phyloP scores from a whole-genome alignment of 2,888 invertebrate species.

The Boloria selene region DNA sequence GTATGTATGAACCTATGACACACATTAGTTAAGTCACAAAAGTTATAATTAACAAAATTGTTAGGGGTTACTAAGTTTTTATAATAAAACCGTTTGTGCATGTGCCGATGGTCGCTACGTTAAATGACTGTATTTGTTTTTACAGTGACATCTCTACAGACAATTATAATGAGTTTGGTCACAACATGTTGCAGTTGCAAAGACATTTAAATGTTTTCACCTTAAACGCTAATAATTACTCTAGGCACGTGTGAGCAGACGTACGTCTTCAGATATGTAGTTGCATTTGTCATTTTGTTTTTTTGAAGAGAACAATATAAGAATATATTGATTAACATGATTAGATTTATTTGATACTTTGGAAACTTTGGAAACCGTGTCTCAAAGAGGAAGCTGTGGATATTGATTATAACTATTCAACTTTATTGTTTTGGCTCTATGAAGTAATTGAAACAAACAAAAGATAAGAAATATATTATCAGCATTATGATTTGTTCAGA shows the following conservation, averaged over 20 bases:
- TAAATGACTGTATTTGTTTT: constrained; percentile 80
- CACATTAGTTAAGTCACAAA: constrained; percentile 17
- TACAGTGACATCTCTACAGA: constrained; percentile 80
- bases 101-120: constrained; percentile 59
- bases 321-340: not conserved
- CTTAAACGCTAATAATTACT: constrained; percentile 64
- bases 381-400: constrained; percentile 8
- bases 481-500: not conserved
- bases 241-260: constrained; percentile 69
- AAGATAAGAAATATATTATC: not conserved
- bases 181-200: constrained; percentile 76
- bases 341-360: constrained; percentile 14
- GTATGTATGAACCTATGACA: constrained; percentile 48
- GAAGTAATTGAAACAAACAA: too few species aligned
- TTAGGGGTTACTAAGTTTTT: constrained; percentile 21
- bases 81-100: constrained; percentile 44
- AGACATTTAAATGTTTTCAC: constrained; percentile 76
- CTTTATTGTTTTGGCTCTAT: not conserved
- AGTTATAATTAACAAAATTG: constrained; percentile 12
- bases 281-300: constrained; percentile 25
- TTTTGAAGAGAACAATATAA: constrained; percentile 26
- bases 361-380: constrained; percentile 1
- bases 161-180: constrained; percentile 71
- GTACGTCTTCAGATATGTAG: constrained; percentile 28
- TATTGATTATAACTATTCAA: constrained; percentile 3